phyloP scores from a whole-genome alignment of 2,113 vertebrate genomes.

The Hippocampus mohnikei region DNA sequence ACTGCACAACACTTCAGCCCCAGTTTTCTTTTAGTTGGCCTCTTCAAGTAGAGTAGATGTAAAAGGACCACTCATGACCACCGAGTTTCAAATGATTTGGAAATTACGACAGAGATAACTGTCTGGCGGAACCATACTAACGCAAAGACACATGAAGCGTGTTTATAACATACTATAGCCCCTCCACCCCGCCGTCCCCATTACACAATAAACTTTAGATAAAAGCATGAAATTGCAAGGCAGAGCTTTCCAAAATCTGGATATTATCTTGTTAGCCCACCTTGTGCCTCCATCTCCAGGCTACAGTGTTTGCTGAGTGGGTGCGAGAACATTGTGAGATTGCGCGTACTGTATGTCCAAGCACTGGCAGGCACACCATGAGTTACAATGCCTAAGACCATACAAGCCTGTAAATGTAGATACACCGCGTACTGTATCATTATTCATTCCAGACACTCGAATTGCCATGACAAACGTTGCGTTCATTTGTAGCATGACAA shows the following conservation, averaged over 20 bases:
- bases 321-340: slow-evolving; percentile 46
- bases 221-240: slow-evolving; percentile 6
- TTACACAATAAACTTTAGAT: slow-evolving; percentile 10
- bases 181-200: not conserved
- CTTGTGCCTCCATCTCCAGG: slow-evolving; percentile 54
- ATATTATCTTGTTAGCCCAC: slow-evolving; percentile 49
- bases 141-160: not conserved
- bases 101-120: not conserved
- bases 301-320: slow-evolving; percentile 57
- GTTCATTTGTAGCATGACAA: not conserved
- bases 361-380: slow-evolving; percentile 7
- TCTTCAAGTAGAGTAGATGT: too few species aligned
- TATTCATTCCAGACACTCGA: not conserved
- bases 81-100: not conserved
- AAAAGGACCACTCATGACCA: not conserved
- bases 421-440: not conserved
- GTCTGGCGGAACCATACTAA: not conserved
- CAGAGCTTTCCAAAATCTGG: slow-evolving; percentile 14
- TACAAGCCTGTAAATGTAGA: slow-evolving; percentile 3
- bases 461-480: not conserved
- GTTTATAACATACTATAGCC: not conserved
- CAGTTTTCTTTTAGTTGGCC: too few species aligned
- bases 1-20: too few species aligned
- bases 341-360: slow-evolving; percentile 20
- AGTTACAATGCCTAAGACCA: slow-evolving; percentile 16